Conservation (phyloP, 2,113 vertebrate genomes). For the Oryzias javanicus region DNA sequence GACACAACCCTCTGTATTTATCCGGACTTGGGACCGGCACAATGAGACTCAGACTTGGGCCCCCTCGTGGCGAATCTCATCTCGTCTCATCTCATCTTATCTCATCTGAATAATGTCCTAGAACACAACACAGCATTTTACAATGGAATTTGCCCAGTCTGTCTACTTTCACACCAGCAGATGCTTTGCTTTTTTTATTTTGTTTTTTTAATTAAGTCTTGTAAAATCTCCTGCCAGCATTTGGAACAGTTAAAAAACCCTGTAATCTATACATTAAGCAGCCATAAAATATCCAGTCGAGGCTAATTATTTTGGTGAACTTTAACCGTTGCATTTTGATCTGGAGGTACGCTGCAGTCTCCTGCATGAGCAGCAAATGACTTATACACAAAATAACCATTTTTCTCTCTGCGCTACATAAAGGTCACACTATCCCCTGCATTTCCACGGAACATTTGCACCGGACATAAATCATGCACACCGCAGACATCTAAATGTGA, state of each 20-base stretch:
- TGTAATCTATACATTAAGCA: not conserved
- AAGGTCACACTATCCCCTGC: constrained; percentile 17
- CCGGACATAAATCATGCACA: constrained; percentile 23
- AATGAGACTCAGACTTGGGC: no score
- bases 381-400: not conserved
- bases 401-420: constrained; percentile 17
- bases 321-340: constrained; percentile 10
- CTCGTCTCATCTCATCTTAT: no score
- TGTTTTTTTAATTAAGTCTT: not conserved
- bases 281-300: no score
- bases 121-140: no score
- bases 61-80: no score
- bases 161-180: no score
- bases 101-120: no score
- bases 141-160: no score
- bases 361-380: constrained; percentile 10
- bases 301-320: not conserved
- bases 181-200: not conserved
- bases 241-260: no score
- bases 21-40: no score
- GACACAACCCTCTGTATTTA: no score
- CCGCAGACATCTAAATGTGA: constrained; percentile 27
- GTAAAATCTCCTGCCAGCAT: not conserved
- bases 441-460: constrained; percentile 15
- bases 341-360: constrained; percentile 1